Evolutionary conservation across 2,888 invertebrate species (phyloP), one percentile per base, ranked within the genome.

Genomic region (Cephus nigrinus): DNA sequence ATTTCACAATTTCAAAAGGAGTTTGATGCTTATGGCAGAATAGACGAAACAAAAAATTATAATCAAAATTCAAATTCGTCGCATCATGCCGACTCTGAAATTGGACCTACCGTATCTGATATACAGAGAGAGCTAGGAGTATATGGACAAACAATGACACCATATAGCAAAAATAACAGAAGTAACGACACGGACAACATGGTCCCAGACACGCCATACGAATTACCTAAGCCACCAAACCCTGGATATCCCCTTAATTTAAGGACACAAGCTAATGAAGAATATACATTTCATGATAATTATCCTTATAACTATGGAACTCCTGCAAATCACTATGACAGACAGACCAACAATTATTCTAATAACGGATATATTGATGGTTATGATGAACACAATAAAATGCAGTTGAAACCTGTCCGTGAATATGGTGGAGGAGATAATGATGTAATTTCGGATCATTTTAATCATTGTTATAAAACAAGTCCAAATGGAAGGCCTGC

Each of bases 311-410:
- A 87, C 83, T 89, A 86, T 79, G 86, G 89, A 30, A 91, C 90
- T 11, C 90, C 90, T 12, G 79, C 88, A 15, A 90, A 89, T 86
- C 90, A 89, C 80, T 91, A 86, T 55, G 86, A 86, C 75, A 82
- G 76, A 32, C 86, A 85, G 55, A 78, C 72, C 12, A 86, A 87
- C 75, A 82, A 82, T 78, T 86, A 85, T 40, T 74, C 83, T 5
- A 89, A 88, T 79, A 90, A 90, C 79, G 89, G 90, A 73, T 89
- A 88, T 78, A 86, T 85, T 23, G 86, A 85, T 34, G 80, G 83
- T 5, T 89, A 88, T 75, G 86, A 88, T 40, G 55, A 23, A 23
- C 23, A 55, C 9, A 86, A 88, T 76, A 88, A 85, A 77, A 78
- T 84, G 73, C 85, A 84, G 68, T 77, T 77, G 74, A 86, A 86